Evolutionary conservation across 1,140 invertebrate genomes (phyloP).

Genomic region (Drosophila sechellia): DNA sequence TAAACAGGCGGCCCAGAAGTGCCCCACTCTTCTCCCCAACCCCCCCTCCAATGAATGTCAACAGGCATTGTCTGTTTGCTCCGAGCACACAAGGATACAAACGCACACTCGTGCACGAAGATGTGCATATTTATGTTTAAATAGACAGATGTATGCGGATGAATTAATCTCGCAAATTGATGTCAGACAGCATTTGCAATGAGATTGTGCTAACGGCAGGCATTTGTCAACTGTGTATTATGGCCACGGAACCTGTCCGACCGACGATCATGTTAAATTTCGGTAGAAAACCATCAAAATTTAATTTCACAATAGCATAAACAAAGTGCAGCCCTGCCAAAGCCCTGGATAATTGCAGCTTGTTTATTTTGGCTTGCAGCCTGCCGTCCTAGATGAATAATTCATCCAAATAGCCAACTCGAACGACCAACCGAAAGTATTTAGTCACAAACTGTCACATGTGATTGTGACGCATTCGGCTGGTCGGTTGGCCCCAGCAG

Average conservation of each 20-base stretch:
- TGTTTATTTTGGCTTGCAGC: constrained; percentile 63
- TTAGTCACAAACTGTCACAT: constrained; percentile 65
- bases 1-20: constrained; percentile 42
- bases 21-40: not conserved
- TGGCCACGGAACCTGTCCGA: constrained; percentile 18
- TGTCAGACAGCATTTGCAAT: constrained; percentile 56
- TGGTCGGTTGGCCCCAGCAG: constrained; percentile 29
- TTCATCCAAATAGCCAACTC: constrained; percentile 55
- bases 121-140: constrained; percentile 28
- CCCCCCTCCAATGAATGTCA: constrained; percentile 45
- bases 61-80: constrained; percentile 52
- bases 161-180: constrained; percentile 54
- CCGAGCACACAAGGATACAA: constrained; percentile 12
- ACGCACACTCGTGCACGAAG: constrained; percentile 12
- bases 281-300: constrained; percentile 59
- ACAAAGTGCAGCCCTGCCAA: constrained; percentile 25
- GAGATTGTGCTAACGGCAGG: constrained; percentile 42
- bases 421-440: constrained; percentile 50
- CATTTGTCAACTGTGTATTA: constrained; percentile 54
- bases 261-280: constrained; percentile 43
- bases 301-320: constrained; percentile 52
- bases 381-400: constrained; percentile 45
- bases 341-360: constrained; percentile 50
- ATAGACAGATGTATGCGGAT: constrained; percentile 26
- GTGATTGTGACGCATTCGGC: constrained; percentile 44